Conservation (phyloP, 2,888 invertebrate species). For the Mesorhabditis spiculigera region DNA sequence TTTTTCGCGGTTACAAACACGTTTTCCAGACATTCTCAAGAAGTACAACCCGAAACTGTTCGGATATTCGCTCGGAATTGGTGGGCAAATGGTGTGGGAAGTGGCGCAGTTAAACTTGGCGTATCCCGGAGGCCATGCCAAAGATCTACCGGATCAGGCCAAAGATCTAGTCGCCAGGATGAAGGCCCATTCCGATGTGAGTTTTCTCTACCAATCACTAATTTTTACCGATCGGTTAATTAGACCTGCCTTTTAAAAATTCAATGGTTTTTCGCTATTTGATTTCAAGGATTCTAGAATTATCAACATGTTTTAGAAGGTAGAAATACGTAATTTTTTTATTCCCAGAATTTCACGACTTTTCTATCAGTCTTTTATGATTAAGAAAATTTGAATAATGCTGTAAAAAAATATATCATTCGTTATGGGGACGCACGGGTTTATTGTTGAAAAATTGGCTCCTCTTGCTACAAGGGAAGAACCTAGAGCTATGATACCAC, state of each 20-base stretch:
- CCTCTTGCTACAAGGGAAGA: too few species aligned
- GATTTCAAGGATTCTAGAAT: background rate
- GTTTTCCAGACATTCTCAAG: constrained; percentile 67
- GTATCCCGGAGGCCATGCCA: constrained; percentile 33
- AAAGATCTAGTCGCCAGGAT: constrained; percentile 28
- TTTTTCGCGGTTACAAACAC: constrained; percentile 11
- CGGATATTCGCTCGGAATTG: constrained; percentile 73
- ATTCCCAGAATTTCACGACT: too few species aligned
- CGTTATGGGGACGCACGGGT: too few species aligned
- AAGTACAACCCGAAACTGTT: constrained; percentile 71
- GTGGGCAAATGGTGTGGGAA: constrained; percentile 20
- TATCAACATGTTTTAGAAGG: background rate
- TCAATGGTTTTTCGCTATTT: background rate
- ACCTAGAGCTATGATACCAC: too few species aligned
- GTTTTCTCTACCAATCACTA: too few species aligned
- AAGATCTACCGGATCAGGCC: constrained; percentile 39
- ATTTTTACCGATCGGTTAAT: too few species aligned
- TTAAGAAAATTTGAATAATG: too few species aligned
- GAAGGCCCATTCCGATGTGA: constrained; percentile 16
- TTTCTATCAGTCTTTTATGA: too few species aligned
- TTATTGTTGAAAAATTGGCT: too few species aligned
- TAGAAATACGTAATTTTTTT: too few species aligned
- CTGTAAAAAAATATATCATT: too few species aligned
- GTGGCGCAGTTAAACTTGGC: constrained; percentile 32
- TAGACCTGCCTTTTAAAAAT: too few species aligned